phyloP scores from a whole-genome alignment of 2,113 vertebrate genomes.

The Macquaria australasica region DNA sequence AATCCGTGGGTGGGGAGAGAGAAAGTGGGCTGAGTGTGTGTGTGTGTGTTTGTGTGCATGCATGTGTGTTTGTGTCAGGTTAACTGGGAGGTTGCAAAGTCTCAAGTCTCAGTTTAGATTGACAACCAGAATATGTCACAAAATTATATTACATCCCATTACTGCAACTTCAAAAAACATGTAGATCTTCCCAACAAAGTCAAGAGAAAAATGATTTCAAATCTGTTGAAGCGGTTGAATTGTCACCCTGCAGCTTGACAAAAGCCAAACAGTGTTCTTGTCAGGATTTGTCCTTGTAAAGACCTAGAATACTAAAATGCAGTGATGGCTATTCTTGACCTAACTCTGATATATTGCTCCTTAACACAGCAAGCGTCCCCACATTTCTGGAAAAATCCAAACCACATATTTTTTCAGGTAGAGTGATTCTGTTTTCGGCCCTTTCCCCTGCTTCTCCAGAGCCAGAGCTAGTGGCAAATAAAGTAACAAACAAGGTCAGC shows the following conservation, averaged over 20 bases:
- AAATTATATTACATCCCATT: background rate
- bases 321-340: slow-evolving; percentile 20
- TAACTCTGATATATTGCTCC: slow-evolving; percentile 35
- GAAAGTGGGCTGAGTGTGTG: slow-evolving; percentile 13
- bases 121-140: background rate
- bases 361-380: background rate
- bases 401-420: slow-evolving; percentile 16
- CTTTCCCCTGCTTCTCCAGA: slow-evolving; percentile 8
- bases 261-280: background rate
- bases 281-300: slow-evolving; percentile 43
- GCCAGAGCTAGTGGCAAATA: slow-evolving; percentile 47
- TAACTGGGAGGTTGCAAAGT: background rate
- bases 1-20: slow-evolving; percentile 34
- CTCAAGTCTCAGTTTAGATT: slow-evolving; percentile 3
- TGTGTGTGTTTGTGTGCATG: slow-evolving; percentile 24
- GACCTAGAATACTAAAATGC: slow-evolving; percentile 22
- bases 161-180: slow-evolving; percentile 6
- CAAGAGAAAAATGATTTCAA: background rate
- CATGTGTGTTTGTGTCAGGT: slow-evolving; percentile 15
- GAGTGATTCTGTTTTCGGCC: background rate
- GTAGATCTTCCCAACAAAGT: background rate
- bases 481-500: slow-evolving; percentile 70
- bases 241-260: background rate
- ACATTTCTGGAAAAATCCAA: slow-evolving; percentile 7
- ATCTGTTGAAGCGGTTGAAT: background rate